phyloP scores from a whole-genome alignment of 92 coral and sea anemone genomes.

The Micromussa lordhowensis region DNA sequence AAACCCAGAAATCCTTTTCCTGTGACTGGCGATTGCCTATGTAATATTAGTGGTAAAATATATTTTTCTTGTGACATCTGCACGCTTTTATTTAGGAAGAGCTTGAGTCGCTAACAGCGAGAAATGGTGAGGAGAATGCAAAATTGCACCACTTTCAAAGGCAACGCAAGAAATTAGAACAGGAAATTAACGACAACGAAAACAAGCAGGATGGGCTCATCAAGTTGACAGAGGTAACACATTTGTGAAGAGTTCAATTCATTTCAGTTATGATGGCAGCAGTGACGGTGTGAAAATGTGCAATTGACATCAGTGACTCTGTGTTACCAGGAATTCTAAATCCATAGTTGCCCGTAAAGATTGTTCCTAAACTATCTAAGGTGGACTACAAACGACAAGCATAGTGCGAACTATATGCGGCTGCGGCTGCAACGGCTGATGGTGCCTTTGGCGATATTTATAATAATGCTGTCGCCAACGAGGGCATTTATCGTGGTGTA shows the following conservation, averaged over 20 bases:
- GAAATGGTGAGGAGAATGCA: constrained; percentile 4
- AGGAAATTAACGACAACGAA: constrained; percentile 21
- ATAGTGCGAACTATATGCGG: too few relatives aligned
- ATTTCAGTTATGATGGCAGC: background rate
- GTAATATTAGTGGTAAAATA: background rate
- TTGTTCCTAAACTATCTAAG: too few relatives aligned
- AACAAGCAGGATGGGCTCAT: constrained; percentile 18
- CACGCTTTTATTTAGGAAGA: constrained; percentile 10
- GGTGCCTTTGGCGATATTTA: too few relatives aligned
- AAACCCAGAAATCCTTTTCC: background rate
- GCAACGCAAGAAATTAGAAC: constrained; percentile 12
- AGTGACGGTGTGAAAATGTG: background rate
- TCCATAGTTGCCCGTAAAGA: background rate
- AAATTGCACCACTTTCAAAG: constrained; percentile 7
- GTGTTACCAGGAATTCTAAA: background rate
- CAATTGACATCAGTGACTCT: too few relatives aligned
- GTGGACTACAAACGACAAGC: too few relatives aligned
- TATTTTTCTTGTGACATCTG: background rate
- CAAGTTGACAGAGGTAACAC: constrained; percentile 32
- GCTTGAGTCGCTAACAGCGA: background rate
- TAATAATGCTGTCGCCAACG: too few relatives aligned
- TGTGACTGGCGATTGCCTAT: background rate
- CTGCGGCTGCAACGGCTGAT: too few relatives aligned
- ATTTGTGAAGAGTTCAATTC: background rate
- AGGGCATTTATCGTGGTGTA: too few relatives aligned